Evolutionary conservation across 2,888 invertebrate species (phyloP).

Genomic region (Epinotia ramella): DNA sequence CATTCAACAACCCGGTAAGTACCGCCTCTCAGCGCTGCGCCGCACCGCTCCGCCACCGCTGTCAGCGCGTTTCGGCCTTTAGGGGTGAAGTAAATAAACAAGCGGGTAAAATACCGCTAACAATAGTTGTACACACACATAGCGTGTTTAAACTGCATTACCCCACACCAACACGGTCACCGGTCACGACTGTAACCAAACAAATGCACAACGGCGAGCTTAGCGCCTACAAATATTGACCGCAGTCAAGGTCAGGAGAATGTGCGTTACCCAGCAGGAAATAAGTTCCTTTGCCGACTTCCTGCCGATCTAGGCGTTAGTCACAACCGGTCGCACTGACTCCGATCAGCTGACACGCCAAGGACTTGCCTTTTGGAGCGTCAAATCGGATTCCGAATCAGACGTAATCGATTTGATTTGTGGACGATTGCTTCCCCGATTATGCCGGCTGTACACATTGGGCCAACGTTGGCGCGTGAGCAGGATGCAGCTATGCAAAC

Average conservation of each 20-base stretch:
- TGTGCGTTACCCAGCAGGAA: constrained; percentile 67
- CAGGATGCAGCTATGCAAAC: no score
- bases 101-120: neutral
- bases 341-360: constrained; percentile 54
- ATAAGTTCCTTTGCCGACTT: constrained; percentile 58
- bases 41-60: no score
- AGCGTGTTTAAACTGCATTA: constrained; percentile 16
- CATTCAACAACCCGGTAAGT: no score
- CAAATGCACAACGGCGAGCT: constrained; percentile 22
- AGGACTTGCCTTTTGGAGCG: constrained; percentile 57
- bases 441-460: no score
- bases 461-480: no score
- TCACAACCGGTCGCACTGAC: constrained; percentile 51
- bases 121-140: neutral
- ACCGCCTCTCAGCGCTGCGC: no score
- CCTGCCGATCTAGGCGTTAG: constrained; percentile 59
- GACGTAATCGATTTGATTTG: constrained; percentile 23
- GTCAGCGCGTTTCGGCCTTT: no score
- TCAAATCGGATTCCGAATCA: constrained; percentile 51
- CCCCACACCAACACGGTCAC: constrained; percentile 11
- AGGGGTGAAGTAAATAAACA: no score
- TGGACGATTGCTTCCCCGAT: constrained; percentile 12
- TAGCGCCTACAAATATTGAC: constrained; percentile 37
- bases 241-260: constrained; percentile 55
- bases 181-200: constrained; percentile 23